Percentiles rank a stretch among this genome's conserved stretches.
phyloP scores from a whole-genome alignment of 2,797 vertebrate species.

The Lepilemur septentrionalis region DNA sequence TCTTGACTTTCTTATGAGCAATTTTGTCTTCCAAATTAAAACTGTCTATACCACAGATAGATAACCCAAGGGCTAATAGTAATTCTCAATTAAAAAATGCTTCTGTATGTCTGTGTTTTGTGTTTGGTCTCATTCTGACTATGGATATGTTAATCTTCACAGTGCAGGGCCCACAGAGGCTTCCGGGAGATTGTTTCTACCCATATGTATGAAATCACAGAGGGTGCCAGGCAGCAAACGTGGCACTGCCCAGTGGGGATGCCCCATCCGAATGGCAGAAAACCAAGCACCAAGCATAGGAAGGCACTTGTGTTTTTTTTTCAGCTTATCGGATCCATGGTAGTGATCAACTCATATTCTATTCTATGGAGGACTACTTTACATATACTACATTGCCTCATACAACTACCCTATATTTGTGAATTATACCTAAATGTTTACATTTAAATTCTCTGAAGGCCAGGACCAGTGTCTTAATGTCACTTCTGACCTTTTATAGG shows the following conservation, averaged over 20 bases:
- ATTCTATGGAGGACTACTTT: fast-evolving
- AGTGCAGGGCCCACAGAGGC: neutral
- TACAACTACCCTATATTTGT: fast-evolving
- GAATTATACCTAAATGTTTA: neutral
- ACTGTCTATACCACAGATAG: neutral
- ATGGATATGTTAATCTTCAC: neutral
- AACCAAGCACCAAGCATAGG: neutral
- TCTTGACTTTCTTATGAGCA: neutral
- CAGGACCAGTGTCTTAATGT: neutral
- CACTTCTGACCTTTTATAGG: neutral
- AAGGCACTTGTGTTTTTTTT: neutral
- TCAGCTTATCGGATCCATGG: no score
- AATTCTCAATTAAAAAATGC: slow-evolving; percentile 12
- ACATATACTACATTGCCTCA: fast-evolving
- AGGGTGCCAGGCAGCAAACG: neutral
- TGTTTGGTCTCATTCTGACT: slow-evolving; percentile 1
- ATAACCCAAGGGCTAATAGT: neutral
- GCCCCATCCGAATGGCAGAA: neutral
- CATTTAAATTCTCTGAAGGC: neutral
- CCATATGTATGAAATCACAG: fast-evolving
- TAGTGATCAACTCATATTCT: fast-evolving
- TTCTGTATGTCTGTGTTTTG: neutral
- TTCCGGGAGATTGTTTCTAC: neutral
- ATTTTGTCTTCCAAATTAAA: slow-evolving; percentile 40
- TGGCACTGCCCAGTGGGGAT: neutral